Conservation (phyloP, 2,113 vertebrate species). For the Mirounga angustirostris region DNA sequence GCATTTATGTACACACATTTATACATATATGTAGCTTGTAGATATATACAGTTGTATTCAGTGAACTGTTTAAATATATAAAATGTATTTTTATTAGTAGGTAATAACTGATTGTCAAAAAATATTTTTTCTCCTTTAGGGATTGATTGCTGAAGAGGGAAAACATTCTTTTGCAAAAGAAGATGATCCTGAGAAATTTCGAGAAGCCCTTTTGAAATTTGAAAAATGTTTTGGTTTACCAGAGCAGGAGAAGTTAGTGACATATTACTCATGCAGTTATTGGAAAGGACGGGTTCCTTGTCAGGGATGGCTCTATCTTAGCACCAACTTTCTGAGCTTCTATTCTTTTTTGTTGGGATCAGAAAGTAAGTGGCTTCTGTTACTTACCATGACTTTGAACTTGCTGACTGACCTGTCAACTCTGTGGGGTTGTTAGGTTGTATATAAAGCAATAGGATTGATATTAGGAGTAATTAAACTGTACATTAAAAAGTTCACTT, state of each 20-base stretch:
- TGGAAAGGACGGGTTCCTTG: slow-evolving; percentile 98
- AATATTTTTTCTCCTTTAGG: slow-evolving; percentile 88
- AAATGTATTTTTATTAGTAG: slow-evolving; percentile 59
- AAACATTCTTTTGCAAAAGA: slow-evolving; percentile 93
- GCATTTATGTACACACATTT: not conserved
- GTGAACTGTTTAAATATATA: slow-evolving; percentile 39
- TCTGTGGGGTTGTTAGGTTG: slow-evolving; percentile 52
- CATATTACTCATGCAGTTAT: slow-evolving; percentile 99
- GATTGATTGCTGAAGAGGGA: slow-evolving; percentile 97
- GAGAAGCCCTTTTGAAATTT: slow-evolving; percentile 96
- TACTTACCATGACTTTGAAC: slow-evolving; percentile 63
- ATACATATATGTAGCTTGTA: not conserved
- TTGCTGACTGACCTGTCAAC: slow-evolving; percentile 9
- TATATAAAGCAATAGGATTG: slow-evolving; percentile 48
- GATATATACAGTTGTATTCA: slow-evolving; percentile 13
- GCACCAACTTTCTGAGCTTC: slow-evolving; percentile 98
- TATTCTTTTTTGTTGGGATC: slow-evolving; percentile 97
- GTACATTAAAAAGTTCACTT: slow-evolving; percentile 52
- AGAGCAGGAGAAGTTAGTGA: slow-evolving; percentile 96
- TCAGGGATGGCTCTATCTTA: slow-evolving; percentile 99
- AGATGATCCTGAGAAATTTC: slow-evolving; percentile 97
- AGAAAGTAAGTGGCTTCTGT: slow-evolving; percentile 91
- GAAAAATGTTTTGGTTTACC: slow-evolving; percentile 97
- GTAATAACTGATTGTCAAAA: slow-evolving; percentile 72
- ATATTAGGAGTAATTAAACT: slow-evolving; percentile 59